Base-by-base conservation (phyloP, 2,113 vertebrate genomes). In the Vulpes vulpes region DNA sequence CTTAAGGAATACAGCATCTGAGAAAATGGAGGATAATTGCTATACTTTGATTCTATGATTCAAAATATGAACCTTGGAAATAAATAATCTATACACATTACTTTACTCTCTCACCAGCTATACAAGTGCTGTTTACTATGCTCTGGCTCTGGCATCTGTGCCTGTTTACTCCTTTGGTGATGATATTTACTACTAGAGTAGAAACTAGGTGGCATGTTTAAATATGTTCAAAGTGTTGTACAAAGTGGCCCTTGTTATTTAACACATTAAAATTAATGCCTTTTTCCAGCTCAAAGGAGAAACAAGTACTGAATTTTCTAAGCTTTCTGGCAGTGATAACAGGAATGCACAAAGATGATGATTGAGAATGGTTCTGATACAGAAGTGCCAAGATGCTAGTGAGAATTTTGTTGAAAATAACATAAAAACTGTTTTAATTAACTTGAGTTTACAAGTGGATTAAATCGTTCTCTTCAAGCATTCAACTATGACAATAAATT, bases 391-490 rank as follows among this genome's bases (percentile, higher is more conserved):
- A 27, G 38, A 55, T 88, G 3, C 93, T 91, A 60, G 38, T 1
- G 55, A 49, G 16, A 14, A 8, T 97, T 98, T 95, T 76, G 17
- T 97, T 92, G 74, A 22, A 92, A 96, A 59, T 89, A 38, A 96
- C 67, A 79, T 71, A 91, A 10, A 95, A 96, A 20, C 11, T 78
- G 15, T 87, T 89, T 93, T 94, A 97, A 97, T 98, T 97, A 97
- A 96, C n/a, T 95, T 88, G 7, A 57, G 15, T 78, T 78, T 78
- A 30, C 74, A 78, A 78, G 43, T 78, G 74, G 74, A 91, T 97
- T 95, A 97, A 96, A 95, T 78, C 76, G 0, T 94, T 85, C 79
- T 95, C 89, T 16, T 69, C 43, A 98, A 74, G 20, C 71, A 78
- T 94, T 96, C 57, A 95, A 89, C 6, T 83, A 5, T 84, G 95